phyloP scores from a whole-genome alignment of 1,140 invertebrate species.

The Ectropis grisescens region DNA sequence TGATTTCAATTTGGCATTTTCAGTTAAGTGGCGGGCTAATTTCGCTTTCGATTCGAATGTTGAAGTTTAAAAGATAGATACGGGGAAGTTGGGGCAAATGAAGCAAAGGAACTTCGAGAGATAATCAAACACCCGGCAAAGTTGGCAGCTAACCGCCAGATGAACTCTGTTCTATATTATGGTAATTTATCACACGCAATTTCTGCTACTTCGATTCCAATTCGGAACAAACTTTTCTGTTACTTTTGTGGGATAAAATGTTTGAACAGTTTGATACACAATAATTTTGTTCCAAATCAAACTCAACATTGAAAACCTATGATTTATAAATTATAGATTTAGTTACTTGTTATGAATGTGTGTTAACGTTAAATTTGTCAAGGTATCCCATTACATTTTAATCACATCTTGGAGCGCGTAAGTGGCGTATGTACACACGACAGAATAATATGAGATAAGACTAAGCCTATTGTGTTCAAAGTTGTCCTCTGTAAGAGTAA shows the following conservation, averaged over 20 bases:
- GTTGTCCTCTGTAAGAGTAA: constrained; percentile 31
- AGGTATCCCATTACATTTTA: constrained; percentile 14
- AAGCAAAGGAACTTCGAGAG: constrained; percentile 31
- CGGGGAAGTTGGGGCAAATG: constrained; percentile 33
- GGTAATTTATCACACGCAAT: constrained; percentile 43
- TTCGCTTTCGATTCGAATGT: neutral
- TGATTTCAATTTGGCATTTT: constrained; percentile 74
- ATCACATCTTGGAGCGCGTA: constrained; percentile 19
- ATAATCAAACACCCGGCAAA: constrained; percentile 37
- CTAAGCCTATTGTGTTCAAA: constrained; percentile 51
- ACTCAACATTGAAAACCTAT: too few relatives aligned
- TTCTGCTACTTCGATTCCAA: constrained; percentile 30
- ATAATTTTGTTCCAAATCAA: too few relatives aligned
- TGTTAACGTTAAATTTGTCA: too few relatives aligned
- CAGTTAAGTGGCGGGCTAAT: constrained; percentile 15
- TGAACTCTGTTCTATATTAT: constrained; percentile 37
- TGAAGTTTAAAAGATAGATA: constrained; percentile 17
- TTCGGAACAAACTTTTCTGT: constrained; percentile 28
- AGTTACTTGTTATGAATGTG: too few relatives aligned
- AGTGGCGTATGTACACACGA: constrained; percentile 38
- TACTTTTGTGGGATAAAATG: constrained; percentile 17
- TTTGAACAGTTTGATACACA: constrained; percentile 23
- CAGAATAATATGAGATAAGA: constrained; percentile 48
- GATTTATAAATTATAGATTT: too few relatives aligned
- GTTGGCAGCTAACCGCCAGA: constrained; percentile 38